Evolutionary conservation across 2,797 vertebrate genomes (phyloP).

Genomic region (Diglossa cyanea): DNA sequence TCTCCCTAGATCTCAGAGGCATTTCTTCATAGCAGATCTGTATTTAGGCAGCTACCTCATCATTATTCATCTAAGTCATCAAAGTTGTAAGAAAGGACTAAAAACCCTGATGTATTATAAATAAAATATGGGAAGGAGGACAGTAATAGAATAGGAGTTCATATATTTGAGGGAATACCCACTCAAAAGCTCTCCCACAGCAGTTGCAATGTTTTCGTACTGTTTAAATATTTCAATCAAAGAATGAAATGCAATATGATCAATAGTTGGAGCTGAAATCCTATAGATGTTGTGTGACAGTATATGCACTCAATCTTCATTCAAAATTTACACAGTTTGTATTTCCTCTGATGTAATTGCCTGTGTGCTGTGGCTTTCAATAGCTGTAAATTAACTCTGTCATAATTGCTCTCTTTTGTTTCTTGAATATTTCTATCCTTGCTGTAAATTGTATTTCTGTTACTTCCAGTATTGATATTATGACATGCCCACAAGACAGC

Average conservation of each 20-base stretch:
- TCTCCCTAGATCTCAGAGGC: not conserved
- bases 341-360: conserved; percentile 26
- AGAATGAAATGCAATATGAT: conserved; percentile 35
- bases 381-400: conserved; percentile 48
- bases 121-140: conserved; percentile 64
- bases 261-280: conserved; percentile 13
- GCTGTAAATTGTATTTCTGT: not conserved
- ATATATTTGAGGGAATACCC: conserved; percentile 31
- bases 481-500: not conserved
- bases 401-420: not conserved
- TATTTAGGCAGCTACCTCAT: conserved; percentile 54
- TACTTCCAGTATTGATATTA: not conserved
- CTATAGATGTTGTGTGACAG: conserved; percentile 10
- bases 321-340: conserved; percentile 44
- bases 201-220: conserved; percentile 49
- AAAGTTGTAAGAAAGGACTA: conserved; percentile 71
- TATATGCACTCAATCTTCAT: conserved; percentile 27
- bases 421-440: not conserved
- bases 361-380: conserved; percentile 1
- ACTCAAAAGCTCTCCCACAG: conserved; percentile 5
- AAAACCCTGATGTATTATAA: conserved; percentile 61
- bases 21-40: not conserved
- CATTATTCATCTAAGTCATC: conserved; percentile 70
- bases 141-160: conserved; percentile 58
- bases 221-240: conserved; percentile 4